Percentiles rank a stretch among this genome's conserved stretches.
phyloP scores from a whole-genome alignment of 2,888 invertebrate species.

The Drosophila greeni region DNA sequence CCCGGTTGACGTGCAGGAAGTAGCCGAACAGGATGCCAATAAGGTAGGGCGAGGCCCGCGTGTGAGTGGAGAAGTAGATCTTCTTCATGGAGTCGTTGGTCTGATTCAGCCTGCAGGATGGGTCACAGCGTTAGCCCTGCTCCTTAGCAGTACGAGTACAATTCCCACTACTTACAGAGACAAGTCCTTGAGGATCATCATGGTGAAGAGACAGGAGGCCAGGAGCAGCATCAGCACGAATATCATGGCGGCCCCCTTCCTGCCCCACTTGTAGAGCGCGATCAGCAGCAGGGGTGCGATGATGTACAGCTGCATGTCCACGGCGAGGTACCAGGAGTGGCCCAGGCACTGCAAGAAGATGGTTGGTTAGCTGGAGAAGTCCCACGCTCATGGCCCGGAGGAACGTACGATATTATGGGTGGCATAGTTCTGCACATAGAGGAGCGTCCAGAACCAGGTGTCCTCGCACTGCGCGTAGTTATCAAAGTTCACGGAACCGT shows the following conservation, averaged over 20 bases:
- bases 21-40: slow-evolving; percentile 71
- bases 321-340: slow-evolving; percentile 81
- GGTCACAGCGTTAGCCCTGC: background rate
- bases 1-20: slow-evolving; percentile 52
- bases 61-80: slow-evolving; percentile 66
- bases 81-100: background rate
- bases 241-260: slow-evolving; percentile 52
- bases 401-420: slow-evolving; percentile 62
- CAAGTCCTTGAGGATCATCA: slow-evolving; percentile 57
- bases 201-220: slow-evolving; percentile 63
- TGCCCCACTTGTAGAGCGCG: slow-evolving; percentile 77
- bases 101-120: background rate
- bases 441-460: slow-evolving; percentile 79
- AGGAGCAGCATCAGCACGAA: slow-evolving; percentile 59
- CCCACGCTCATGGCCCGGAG: background rate
- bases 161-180: slow-evolving; percentile 34
- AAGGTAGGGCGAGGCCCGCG: slow-evolving; percentile 69
- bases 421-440: slow-evolving; percentile 79
- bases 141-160: background rate
- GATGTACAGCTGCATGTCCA: slow-evolving; percentile 81
- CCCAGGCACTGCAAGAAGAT: slow-evolving; percentile 76
- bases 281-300: slow-evolving; percentile 80
- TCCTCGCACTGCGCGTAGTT: slow-evolving; percentile 59
- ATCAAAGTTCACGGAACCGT: slow-evolving; percentile 56
- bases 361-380: background rate